These are phyloP conservation scores for Drosophila repleta DNA, from an alignment of 1,140 invertebrate genomes.

Conservation along the genomic window DNA sequence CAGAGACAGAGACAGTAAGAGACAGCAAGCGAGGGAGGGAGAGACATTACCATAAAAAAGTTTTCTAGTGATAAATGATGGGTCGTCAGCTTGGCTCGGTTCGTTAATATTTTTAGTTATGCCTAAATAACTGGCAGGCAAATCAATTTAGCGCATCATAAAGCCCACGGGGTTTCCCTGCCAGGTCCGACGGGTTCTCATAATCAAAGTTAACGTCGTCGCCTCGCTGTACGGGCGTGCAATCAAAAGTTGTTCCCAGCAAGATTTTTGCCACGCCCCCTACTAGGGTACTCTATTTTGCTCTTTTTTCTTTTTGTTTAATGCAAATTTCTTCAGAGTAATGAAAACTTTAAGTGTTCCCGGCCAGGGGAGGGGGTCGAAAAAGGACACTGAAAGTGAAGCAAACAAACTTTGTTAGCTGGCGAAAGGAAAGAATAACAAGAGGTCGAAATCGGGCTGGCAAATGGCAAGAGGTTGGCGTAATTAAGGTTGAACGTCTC, in stretches of 20 bases:
- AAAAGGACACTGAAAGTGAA: constrained; percentile 43
- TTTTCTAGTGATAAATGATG: constrained; percentile 76
- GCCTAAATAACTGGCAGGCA: constrained; percentile 70
- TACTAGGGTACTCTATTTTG: background rate
- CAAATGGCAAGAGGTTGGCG: constrained; percentile 16
- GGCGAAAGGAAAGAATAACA: constrained; percentile 38
- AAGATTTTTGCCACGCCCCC: constrained; percentile 16
- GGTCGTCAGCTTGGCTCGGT: constrained; percentile 55
- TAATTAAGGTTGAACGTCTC: constrained; percentile 75
- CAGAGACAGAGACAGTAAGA: no score
- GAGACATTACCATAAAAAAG: constrained; percentile 67
- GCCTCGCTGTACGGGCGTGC: constrained; percentile 33
- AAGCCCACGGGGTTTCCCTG: constrained; percentile 24
- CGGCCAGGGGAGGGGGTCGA: constrained; percentile 37
- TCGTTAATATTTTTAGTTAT: constrained; percentile 80
- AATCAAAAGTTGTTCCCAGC: constrained; percentile 54
- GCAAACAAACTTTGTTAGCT: constrained; percentile 65
- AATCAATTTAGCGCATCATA: constrained; percentile 78
- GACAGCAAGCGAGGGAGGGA: no score
- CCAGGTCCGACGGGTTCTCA: constrained; percentile 2
- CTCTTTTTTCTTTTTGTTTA: constrained; percentile 18
- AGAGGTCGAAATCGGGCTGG: background rate
- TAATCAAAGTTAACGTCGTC: constrained; percentile 48
- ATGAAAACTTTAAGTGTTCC: constrained; percentile 71
- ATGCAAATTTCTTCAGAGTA: constrained; percentile 45